phyloP scores from a whole-genome alignment of 2,888 invertebrate species.

The Parthenolecanium corni region DNA sequence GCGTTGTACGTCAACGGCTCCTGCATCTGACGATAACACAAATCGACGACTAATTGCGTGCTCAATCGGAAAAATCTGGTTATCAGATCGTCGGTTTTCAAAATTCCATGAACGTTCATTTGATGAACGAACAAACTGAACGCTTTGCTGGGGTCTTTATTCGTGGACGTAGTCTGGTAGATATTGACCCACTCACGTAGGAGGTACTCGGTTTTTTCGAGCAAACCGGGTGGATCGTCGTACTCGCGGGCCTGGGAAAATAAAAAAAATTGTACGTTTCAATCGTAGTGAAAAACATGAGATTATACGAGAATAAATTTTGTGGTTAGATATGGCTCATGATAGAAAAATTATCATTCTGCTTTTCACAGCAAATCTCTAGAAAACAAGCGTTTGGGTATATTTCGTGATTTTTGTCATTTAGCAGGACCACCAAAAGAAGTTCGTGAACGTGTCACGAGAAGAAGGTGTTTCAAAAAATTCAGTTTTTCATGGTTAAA shows the following conservation, averaged over 20 bases:
- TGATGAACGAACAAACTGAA: conserved; percentile 86
- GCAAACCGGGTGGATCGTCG: conserved; percentile 84
- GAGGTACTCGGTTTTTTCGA: conserved; percentile 88
- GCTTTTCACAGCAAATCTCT: too few species aligned
- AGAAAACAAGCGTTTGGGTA: too few species aligned
- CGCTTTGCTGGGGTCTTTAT: conserved; percentile 76
- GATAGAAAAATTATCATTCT: background rate
- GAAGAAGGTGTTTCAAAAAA: too few species aligned
- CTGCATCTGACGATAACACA: conserved; percentile 71
- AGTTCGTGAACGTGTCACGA: too few species aligned
- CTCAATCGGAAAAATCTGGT: conserved; percentile 93
- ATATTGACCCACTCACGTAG: conserved; percentile 92
- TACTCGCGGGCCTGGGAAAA: conserved; percentile 61
- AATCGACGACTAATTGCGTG: conserved; percentile 90
- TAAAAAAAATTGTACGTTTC: background rate
- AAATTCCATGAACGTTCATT: conserved; percentile 90
- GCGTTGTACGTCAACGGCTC: conserved; percentile 49
- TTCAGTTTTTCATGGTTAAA: too few species aligned
- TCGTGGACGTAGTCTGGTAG: conserved; percentile 61
- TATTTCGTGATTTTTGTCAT: too few species aligned
- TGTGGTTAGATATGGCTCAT: too few species aligned
- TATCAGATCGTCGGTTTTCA: conserved; percentile 94
- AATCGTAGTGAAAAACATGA: too few species aligned
- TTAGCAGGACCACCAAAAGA: too few species aligned
- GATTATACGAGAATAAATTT: too few species aligned